These are phyloP conservation scores for Noctua janthe DNA, from an alignment of 2,888 invertebrate species.

Conservation along the genomic window DNA sequence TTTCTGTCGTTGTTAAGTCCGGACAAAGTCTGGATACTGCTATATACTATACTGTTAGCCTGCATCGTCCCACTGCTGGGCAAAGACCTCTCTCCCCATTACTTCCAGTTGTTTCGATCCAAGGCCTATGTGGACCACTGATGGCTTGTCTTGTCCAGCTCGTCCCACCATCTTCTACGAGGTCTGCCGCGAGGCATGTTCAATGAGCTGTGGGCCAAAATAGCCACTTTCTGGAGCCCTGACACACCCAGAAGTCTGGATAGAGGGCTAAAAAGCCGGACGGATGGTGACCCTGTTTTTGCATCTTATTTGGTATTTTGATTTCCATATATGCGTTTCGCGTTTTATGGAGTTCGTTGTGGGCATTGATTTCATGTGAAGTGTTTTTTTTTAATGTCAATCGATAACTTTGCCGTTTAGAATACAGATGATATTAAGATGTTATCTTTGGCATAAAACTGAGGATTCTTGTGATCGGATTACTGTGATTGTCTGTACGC, in stretches of 20 bases:
- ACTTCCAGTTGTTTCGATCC: no score
- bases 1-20: not conserved
- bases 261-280: not conserved
- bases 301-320: slow-evolving; percentile 35
- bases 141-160: no score
- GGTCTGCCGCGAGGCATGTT: no score
- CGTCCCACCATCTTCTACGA: no score
- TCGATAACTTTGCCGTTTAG: slow-evolving; percentile 18
- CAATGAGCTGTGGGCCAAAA: no score
- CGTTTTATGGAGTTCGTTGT: slow-evolving; percentile 37
- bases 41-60: no score
- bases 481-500: not conserved
- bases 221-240: no score
- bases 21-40: no score
- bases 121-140: no score
- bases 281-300: not conserved
- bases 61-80: no score
- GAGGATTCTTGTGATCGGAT: slow-evolving; percentile 32
- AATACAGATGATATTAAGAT: slow-evolving; percentile 39
- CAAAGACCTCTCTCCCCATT: no score
- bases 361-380: slow-evolving; percentile 42
- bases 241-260: not conserved
- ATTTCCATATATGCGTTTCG: slow-evolving; percentile 52
- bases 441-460: slow-evolving; percentile 23
- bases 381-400: slow-evolving; percentile 4